Percentiles rank a stretch among this genome's conserved stretches.
Evolutionary conservation across 2,888 invertebrate genomes (phyloP).

Genomic region (Hemaris fuciformis): DNA sequence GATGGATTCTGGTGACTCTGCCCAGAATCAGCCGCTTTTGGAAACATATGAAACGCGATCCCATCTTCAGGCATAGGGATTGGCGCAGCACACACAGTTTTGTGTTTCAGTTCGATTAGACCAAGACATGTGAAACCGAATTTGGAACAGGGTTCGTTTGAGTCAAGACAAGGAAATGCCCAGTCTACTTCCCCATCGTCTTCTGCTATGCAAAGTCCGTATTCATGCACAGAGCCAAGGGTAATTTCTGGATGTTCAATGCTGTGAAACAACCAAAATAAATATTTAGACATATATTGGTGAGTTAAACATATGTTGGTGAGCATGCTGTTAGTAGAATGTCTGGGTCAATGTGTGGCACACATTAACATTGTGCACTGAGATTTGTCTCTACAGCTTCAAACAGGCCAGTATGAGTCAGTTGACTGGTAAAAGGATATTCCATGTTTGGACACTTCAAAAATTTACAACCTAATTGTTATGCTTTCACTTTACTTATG

Average conservation of each 20-base stretch:
- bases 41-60: constrained; percentile 58
- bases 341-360: no score
- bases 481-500: no score
- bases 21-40: constrained; percentile 57
- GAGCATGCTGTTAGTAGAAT: no score
- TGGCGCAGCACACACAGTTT: constrained; percentile 47
- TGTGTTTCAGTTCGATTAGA: constrained; percentile 87
- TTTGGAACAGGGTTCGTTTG: constrained; percentile 93
- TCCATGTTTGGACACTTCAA: no score
- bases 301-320: background rate
- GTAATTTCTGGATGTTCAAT: constrained; percentile 83
- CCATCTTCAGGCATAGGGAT: constrained; percentile 67
- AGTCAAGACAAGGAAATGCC: constrained; percentile 95
- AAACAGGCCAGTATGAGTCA: no score
- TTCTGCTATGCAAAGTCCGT: constrained; percentile 96
- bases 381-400: no score
- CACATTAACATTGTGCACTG: no score
- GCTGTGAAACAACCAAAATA: constrained; percentile 53
- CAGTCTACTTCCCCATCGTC: constrained; percentile 97
- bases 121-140: constrained; percentile 96
- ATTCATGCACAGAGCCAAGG: constrained; percentile 85
- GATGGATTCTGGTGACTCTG: constrained; percentile 63
- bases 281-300: background rate
- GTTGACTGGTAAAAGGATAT: no score
- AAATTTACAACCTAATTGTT: no score